phyloP scores from a whole-genome alignment of 1,140 invertebrate species.

The Eulimnadia texana region DNA sequence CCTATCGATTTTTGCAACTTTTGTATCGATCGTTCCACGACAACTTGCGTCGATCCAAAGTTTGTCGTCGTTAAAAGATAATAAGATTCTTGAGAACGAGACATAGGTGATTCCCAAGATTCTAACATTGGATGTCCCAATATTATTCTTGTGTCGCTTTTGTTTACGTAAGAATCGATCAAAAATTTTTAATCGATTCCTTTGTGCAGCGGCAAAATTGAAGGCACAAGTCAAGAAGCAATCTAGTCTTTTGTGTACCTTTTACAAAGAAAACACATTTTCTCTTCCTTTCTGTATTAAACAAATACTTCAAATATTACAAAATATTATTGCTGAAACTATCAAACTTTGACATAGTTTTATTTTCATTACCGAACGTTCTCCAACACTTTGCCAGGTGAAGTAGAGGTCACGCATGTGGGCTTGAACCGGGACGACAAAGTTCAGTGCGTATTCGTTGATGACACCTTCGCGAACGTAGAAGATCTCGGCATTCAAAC shows the following conservation, averaged over 20 bases:
- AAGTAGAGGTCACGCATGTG: slow-evolving; percentile 69
- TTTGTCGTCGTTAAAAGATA: too few relatives aligned
- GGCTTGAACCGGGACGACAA: slow-evolving; percentile 62
- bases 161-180: neutral
- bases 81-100: too few relatives aligned
- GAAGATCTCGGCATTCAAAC: slow-evolving; percentile 64
- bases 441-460: slow-evolving; percentile 78
- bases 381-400: slow-evolving; percentile 61
- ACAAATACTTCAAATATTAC: too few relatives aligned
- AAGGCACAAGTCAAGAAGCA: neutral
- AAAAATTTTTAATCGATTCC: neutral
- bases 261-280: neutral
- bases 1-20: too few relatives aligned
- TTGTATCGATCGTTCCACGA: too few relatives aligned
- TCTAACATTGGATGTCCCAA: too few relatives aligned
- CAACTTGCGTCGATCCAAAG: too few relatives aligned
- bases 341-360: too few relatives aligned
- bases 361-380: slow-evolving; percentile 60
- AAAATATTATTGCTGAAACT: too few relatives aligned
- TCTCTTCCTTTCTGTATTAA: slow-evolving; percentile 16
- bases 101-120: too few relatives aligned
- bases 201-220: neutral
- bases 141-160: neutral
- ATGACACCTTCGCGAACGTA: slow-evolving; percentile 75
- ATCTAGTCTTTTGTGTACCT: neutral